Evolutionary conservation across 2,113 vertebrate genomes (phyloP).

Genomic region (Pseudorasbora parva): DNA sequence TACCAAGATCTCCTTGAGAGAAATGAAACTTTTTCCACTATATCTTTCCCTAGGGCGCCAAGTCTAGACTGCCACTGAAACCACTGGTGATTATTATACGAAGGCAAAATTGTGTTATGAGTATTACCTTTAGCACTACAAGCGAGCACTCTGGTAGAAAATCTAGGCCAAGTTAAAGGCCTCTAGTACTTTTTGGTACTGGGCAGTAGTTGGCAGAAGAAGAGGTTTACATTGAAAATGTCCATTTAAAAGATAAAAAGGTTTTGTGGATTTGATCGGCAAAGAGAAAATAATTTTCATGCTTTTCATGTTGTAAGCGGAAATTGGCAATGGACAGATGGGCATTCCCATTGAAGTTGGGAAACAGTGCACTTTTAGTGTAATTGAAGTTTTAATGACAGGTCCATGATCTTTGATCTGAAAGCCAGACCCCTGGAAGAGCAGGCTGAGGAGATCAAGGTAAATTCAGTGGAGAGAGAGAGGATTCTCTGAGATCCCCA

Average conservation of each 20-base stretch:
- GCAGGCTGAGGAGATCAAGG: constrained; percentile 16
- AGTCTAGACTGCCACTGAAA: background rate
- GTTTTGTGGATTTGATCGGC: constrained; percentile 38
- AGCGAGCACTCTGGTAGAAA: background rate
- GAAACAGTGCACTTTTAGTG: constrained; percentile 15
- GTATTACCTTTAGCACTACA: constrained; percentile 26
- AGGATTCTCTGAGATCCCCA: background rate
- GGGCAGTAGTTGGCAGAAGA: constrained; percentile 21
- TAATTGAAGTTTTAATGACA: constrained; percentile 49
- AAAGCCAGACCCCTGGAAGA: constrained; percentile 32
- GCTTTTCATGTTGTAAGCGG: constrained; percentile 45
- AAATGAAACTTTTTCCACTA: background rate
- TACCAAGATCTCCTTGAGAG: background rate
- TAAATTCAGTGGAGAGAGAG: background rate
- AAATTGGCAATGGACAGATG: background rate
- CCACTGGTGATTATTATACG: constrained; percentile 1
- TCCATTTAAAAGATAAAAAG: constrained; percentile 53
- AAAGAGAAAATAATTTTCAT: constrained; percentile 41
- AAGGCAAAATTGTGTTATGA: constrained; percentile 21
- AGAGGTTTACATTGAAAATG: constrained; percentile 34
- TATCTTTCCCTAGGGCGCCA: background rate
- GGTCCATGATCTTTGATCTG: constrained; percentile 47
- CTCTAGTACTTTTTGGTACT: background rate
- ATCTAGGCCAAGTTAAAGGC: background rate
- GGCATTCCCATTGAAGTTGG: constrained; percentile 10